Base-by-base conservation (phyloP, 92 coral and sea anemone species). In the Parazoanthus darwini region DNA sequence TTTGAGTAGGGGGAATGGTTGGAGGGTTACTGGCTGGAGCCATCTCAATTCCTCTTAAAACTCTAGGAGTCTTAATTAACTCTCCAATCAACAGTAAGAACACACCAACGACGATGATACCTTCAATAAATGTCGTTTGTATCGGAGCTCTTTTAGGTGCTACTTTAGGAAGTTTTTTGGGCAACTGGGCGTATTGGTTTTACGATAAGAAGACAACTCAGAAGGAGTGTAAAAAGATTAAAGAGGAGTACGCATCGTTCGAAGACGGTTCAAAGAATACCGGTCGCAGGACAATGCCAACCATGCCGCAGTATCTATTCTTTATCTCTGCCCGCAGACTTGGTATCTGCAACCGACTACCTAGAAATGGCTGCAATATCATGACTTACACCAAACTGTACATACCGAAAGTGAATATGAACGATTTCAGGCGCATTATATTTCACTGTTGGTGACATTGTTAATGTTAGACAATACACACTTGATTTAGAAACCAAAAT, bases 271-370 rank as follows among this genome's bases (percentile, higher is more conserved):
- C 39, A 26, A 36, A 63, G 13, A 81, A 16, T 29, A 33, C 51
- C 25, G 25, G 36, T 26, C 2, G 10, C 1, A 33, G 26, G 18
- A 35, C 15, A 63, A 25, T 36, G 46, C 18, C 82, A 3, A 18
- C 48, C 22, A 20, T 14, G 72, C 72, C 14, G 1, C 85, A 80
- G 59, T 36, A 58, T 81, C n/a, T 59, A 26, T 58, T 81, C 36
- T 81, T 81, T 81, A 70, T 81, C 37, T 81, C 73, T 7, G 85
- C 85, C 36, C 74, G 85, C 16, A 81, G 51, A 20, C 73, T 51
- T 16, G 72, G 73, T 59, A 18, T 59, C 18, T 43, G 54, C 65
- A 37, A 58, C 35, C 85, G 85, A 81, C 15, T 37, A 43, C 33
- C 58, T 81, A 68, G 85, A 81, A 81, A 16, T 81, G 13, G 50